Evolutionary conservation across 2,888 invertebrate genomes (phyloP), one percentile per base, ranked within the genome.

Genomic region (Trichopria drosophilae): DNA sequence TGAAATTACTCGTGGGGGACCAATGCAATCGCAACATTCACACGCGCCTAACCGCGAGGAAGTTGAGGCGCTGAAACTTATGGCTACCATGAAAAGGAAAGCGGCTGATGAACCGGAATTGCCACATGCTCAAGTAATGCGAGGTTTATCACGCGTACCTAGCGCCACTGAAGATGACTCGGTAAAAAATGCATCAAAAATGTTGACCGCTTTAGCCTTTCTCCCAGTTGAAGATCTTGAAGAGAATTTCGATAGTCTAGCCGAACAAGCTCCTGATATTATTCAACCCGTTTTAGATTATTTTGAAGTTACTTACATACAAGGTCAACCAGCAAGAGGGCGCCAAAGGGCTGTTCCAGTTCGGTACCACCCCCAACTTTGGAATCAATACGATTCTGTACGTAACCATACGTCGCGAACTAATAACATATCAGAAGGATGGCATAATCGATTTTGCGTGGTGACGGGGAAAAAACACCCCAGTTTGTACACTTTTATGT

Each of bases 211-310:
- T 2, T 2, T 42, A 22, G 51, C 41, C 10, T 51, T 41, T 15
- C 36, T 46, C 23, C 31, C 41, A 6, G 29, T 9, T 10, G 36
- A 36, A 1, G 40, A 46, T 15, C 45, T 51, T 5, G 15, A n/a
- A 19, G 22, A 41, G 5, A 20, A 5, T 23, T 52, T 52, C 16
- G 43, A 42, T 9, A 18, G 22, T 18, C 37, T 53, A 12, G 22
- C 31, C 6, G 23, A 43, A 7, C 18, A 41, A 32, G 43, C 23
- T 9, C 32, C 36, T n/a, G 46, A n/a, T n/a, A n/a, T n/a, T n/a
- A n/a, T n/a, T n/a, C n/a, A n/a, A n/a, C n/a, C n/a, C n/a, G n/a
- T 47, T 5, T 7, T 13, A 1, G 43, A 52, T 28, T 52, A 52
- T 34, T 47, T 52, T 28, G 47, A 47, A 15, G n/a, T 35, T 2